phyloP scores from a whole-genome alignment of 2,888 invertebrate genomes.

The Hipparchia sbordonii region DNA sequence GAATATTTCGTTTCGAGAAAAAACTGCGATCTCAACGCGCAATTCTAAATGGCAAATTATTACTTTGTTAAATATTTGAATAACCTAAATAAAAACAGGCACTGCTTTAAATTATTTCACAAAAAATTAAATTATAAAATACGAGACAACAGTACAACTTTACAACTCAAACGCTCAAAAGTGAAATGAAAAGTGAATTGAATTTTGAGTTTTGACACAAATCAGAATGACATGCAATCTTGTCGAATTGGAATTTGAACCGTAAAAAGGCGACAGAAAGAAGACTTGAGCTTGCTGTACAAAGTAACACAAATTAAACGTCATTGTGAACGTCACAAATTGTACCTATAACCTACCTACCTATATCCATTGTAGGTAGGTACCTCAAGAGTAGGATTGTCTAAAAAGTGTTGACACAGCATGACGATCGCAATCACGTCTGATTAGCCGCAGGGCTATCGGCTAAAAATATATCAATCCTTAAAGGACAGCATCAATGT shows the following conservation, averaged over 20 bases:
- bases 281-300: not conserved
- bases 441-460: no score
- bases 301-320: no score
- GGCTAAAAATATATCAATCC: no score
- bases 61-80: not conserved
- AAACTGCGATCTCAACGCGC: conserved; percentile 15
- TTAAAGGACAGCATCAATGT: no score
- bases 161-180: not conserved
- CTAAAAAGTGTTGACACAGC: no score
- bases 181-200: not conserved
- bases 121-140: not conserved
- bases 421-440: no score
- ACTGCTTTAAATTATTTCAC: not conserved
- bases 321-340: not conserved
- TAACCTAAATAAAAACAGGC: not conserved
- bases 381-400: no score
- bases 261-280: not conserved
- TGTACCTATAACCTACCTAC: not conserved
- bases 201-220: not conserved
- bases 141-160: conserved; percentile 12
- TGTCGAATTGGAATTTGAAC: conserved; percentile 9
- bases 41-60: not conserved
- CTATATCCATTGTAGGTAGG: no score
- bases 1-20: conserved; percentile 34
- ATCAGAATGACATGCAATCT: conserved; percentile 10